Base-by-base conservation (phyloP, 2,888 invertebrate species). In the Acleris laterana region DNA sequence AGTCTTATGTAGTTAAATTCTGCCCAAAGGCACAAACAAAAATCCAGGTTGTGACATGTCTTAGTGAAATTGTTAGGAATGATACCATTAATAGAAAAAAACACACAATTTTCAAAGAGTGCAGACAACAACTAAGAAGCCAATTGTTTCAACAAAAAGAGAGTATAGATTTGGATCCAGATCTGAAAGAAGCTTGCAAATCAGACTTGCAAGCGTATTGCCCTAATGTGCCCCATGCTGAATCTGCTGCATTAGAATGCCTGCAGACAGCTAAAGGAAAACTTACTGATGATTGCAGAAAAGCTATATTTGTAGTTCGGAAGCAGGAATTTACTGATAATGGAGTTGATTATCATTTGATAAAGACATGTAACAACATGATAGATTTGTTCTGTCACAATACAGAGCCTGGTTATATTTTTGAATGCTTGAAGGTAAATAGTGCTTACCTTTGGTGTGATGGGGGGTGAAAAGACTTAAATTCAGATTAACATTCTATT, bases 71-170 rank as follows among this genome's bases (percentile, higher is more conserved):
- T 70, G 96, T 99, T 59, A 95, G 98, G 71, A 97, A 98, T 81
- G 98, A 98, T 82, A 97, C 97, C 1, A 94, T 98, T 67, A 93
- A 94, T 46, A 95, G 95, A 62, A 93, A 94, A 56, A 95, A 96
- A 68, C 97, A 96, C 72, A 95, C 96, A 71, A 95, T 99, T 77
- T 95, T 96, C 4, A 97, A 96, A 83, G 96, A 97, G 22, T 99
- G 99, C 82, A 94, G 98, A 42, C 97, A 97, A 79, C 98, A 99
- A 84, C 92, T 99, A 19, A 95, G 96, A 80, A 96, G 97, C 58
- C 98, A 99, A 82, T 93, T 99, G 28, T 96, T 98, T 77, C 98
- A 98, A 81, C 96, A 98, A 85, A 95, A 97, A 71, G 99, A 99
- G 89, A 97, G 95, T 80, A 96, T 98, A 71, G 95, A 96, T 70